These are phyloP conservation scores for Tipula confusa DNA, from an alignment of 2,888 invertebrate species.

Conservation along the genomic window DNA sequence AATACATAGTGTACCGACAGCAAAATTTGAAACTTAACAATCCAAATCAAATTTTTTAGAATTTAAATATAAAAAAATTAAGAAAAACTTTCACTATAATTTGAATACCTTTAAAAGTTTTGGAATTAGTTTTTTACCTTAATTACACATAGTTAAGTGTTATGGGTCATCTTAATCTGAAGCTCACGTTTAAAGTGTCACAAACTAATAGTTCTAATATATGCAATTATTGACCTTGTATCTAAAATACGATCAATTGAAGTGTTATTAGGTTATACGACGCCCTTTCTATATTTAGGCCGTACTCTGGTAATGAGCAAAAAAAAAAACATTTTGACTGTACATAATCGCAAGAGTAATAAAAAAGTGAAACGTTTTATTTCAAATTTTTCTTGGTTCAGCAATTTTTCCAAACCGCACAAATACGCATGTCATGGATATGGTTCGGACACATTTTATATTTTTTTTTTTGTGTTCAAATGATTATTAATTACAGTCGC, in stretches of 20 bases:
- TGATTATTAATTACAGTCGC: neutral
- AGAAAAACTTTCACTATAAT: neutral
- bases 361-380: constrained; percentile 25
- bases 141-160: neutral
- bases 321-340: neutral
- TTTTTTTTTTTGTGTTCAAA: neutral
- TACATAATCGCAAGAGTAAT: neutral
- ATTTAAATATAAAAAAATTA: neutral
- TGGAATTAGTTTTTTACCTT: neutral
- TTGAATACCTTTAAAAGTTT: neutral
- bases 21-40: neutral
- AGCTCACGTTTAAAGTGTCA: neutral
- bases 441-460: neutral
- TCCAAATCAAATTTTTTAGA: neutral
- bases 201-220: neutral
- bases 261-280: neutral
- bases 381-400: neutral
- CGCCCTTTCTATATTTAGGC: neutral
- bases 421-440: constrained; percentile 25
- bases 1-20: no score
- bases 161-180: neutral
- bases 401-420: neutral
- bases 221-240: neutral
- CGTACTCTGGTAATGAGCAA: neutral
- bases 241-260: neutral